These are phyloP conservation scores for Embidobia sp. DNA, from an alignment of 2,888 invertebrate genomes.

Conservation along the genomic window DNA sequence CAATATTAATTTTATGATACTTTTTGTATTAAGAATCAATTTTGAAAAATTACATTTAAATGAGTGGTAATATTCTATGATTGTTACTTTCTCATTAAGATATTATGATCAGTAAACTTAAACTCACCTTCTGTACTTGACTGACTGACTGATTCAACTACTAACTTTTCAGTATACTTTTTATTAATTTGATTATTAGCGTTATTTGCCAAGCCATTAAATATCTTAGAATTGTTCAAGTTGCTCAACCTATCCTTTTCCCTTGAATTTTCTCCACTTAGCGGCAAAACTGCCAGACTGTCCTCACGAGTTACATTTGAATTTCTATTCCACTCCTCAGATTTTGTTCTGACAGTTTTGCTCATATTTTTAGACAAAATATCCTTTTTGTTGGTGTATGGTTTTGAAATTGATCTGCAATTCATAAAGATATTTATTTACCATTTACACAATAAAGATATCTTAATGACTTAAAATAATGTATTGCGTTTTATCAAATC, in stretches of 20 bases:
- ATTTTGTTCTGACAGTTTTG: conserved; percentile 66
- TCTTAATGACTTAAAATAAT: too few relatives aligned
- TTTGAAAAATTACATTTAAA: too few relatives aligned
- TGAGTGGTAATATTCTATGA: too few relatives aligned
- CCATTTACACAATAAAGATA: too few relatives aligned
- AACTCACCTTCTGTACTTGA: conserved; percentile 36
- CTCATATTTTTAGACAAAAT: conserved; percentile 73
- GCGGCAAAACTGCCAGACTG: conserved; percentile 72
- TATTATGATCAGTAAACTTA: background rate
- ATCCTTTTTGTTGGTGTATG: conserved; percentile 69
- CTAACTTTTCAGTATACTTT: conserved; percentile 39
- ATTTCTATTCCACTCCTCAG: conserved; percentile 67
- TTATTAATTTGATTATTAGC: conserved; percentile 28
- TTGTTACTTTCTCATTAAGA: too few relatives aligned
- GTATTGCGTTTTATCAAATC: too few relatives aligned
- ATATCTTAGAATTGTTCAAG: conserved; percentile 20
- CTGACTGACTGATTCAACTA: conserved; percentile 11
- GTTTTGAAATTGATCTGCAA: conserved; percentile 33
- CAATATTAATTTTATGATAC: too few relatives aligned
- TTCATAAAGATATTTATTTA: too few relatives aligned
- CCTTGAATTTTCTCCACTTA: conserved; percentile 68
- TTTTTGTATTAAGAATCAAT: too few relatives aligned
- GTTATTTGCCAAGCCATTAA: conserved; percentile 18
- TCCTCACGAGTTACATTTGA: conserved; percentile 63
- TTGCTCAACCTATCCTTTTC: conserved; percentile 15